phyloP scores from a whole-genome alignment of 2,113 vertebrate genomes.

The Acanthochromis polyacanthus region DNA sequence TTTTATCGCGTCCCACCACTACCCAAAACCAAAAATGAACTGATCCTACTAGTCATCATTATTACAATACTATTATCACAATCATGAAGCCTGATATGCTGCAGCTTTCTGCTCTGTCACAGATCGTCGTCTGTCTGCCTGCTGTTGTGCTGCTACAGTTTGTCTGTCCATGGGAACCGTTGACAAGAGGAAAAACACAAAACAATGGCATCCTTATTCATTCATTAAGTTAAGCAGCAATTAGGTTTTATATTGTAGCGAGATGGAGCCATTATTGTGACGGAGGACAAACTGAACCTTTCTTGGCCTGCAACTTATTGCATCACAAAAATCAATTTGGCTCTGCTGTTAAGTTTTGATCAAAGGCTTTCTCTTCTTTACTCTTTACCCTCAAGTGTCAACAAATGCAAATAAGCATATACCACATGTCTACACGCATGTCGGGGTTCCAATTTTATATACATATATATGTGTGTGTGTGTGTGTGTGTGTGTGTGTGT shows the following conservation, averaged over 20 bases:
- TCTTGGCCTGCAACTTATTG: constrained; percentile 4
- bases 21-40: background rate
- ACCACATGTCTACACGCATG: too few species aligned
- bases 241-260: background rate
- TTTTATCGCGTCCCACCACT: too few species aligned
- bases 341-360: background rate
- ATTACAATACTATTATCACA: too few species aligned
- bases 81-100: background rate
- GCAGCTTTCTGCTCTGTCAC: background rate
- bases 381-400: background rate
- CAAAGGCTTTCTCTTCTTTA: background rate
- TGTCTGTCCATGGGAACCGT: too few species aligned
- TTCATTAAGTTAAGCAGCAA: background rate
- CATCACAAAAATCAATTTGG: background rate
- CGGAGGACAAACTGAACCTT: background rate
- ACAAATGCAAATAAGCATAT: background rate
- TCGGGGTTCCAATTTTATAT: background rate
- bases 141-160: background rate
- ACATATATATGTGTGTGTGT: too few species aligned
- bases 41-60: background rate
- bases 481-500: too few species aligned
- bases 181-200: background rate
- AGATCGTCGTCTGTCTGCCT: too few species aligned
- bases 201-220: background rate
- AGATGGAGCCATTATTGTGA: background rate